Evolutionary conservation across 2,797 vertebrate species (phyloP), one percentile per base, ranked within the genome.

Genomic region (Danio aesculapii): DNA sequence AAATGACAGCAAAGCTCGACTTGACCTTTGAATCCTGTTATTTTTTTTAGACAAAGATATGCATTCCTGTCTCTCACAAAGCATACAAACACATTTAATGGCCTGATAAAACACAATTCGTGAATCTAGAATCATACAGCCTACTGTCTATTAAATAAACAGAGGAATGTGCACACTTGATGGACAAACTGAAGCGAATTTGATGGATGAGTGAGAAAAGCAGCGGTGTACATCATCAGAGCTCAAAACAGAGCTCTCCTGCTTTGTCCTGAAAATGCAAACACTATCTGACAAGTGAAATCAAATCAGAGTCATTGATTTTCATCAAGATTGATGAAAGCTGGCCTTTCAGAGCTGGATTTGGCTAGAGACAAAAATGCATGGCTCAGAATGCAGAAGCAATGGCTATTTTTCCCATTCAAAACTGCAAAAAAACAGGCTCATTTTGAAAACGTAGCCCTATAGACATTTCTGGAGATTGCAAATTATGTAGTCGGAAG

Each of bases 141-240:
- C 52, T 19, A 61, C 52, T 67, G 46, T 59, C 50, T 43, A 58
- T 61, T 41, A 78, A 63, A 43, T 52, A 57, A 81, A 53, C 62
- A 1, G 5, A 71, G 19, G 59, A 55, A 82, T 75, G 49, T 39
- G 12, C 49, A 69, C 30, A 58, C 55, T 68, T 76, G 11, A 66
- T 74, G 55, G 53, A 71, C 57, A 62, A 44, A 70, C 67, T 71
- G 10, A 72, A 73, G 57, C 6, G 0, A 46, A 74, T 77, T 63
- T 80, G 69, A 75, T 79, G 63, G 57, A 74, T 78, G 71, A 61
- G 61, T 68, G 50, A 75, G 63, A 62, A 75, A 41, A 46, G 19
- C 12, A 44, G 21, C 30, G 8, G 62, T 7, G 0, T 47, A 49
- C 21, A 59, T 69, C 16, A 41, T 16, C 41, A n/a, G n/a, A n/a